These are phyloP conservation scores for Phenganax marumi DNA, from an alignment of 92 coral and sea anemone genomes.

Conservation along the genomic window DNA sequence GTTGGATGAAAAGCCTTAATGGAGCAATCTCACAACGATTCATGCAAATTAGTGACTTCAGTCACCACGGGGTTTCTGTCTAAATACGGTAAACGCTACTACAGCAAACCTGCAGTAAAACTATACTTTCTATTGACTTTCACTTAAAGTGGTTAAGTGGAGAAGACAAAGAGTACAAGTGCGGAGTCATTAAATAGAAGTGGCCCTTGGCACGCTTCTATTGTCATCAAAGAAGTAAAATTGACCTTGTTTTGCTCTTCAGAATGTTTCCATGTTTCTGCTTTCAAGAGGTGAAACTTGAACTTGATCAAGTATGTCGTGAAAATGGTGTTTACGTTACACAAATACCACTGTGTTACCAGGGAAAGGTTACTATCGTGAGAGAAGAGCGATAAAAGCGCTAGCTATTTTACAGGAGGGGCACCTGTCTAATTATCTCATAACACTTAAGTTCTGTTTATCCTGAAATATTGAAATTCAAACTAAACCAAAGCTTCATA, in stretches of 20 bases:
- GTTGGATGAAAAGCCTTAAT: background rate
- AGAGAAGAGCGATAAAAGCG: too few species aligned
- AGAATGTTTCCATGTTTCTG: background rate
- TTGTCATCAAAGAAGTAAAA: slow-evolving; percentile 2
- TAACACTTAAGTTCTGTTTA: too few species aligned
- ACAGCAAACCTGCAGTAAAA: background rate
- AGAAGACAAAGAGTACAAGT: background rate
- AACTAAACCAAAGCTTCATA: too few species aligned
- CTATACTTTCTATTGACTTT: background rate
- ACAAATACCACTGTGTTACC: too few species aligned
- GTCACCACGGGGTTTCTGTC: background rate
- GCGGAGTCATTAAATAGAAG: background rate
- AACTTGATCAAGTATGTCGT: background rate
- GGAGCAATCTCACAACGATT: slow-evolving; percentile 1
- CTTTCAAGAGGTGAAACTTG: background rate
- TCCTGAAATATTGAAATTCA: too few species aligned
- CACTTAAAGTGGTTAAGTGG: slow-evolving; percentile 5
- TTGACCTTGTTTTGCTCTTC: slow-evolving; percentile 2
- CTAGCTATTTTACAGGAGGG: too few species aligned
- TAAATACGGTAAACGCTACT: background rate
- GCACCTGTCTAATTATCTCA: too few species aligned
- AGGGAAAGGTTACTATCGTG: too few species aligned
- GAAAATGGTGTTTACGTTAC: too few species aligned
- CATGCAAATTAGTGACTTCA: background rate
- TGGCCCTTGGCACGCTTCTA: slow-evolving; percentile 14